Evolutionary conservation across 53 echinoderm and acorn worm species (phyloP).

Genomic region (Henricia sp.): DNA sequence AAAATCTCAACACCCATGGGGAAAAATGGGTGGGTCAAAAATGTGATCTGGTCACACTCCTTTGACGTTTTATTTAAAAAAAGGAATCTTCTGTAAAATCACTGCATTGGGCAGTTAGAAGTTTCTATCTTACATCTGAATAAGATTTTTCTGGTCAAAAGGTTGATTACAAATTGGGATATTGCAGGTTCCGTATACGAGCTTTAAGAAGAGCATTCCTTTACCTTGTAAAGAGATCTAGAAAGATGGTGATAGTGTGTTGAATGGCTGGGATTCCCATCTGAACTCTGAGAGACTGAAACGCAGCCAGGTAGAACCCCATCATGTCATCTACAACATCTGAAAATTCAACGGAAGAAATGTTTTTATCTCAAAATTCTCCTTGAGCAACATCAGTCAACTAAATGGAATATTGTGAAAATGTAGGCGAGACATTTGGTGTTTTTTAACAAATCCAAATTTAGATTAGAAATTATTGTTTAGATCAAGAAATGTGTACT

Average conservation of each 20-base stretch:
- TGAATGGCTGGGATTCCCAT: conserved; percentile 98
- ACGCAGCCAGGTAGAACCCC: conserved; percentile 94
- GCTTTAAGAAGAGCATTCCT: no score
- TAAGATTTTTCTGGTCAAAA: no score
- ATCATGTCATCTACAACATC: conserved; percentile 98
- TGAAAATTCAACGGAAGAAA: conserved; percentile 42
- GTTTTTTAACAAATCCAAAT: neutral
- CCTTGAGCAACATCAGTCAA: neutral
- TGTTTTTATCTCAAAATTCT: neutral
- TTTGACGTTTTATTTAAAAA: no score
- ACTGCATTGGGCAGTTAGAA: no score
- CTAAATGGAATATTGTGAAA: neutral
- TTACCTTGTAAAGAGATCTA: conserved; percentile 95
- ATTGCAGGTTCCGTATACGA: no score
- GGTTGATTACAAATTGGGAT: no score
- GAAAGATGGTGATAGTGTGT: conserved; percentile 90
- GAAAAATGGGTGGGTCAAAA: no score
- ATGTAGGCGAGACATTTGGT: no score
- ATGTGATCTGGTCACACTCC: no score
- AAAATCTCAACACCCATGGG: no score
- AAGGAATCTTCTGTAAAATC: no score
- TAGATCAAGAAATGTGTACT: neutral
- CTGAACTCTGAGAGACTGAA: conserved; percentile 95
- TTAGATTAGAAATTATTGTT: neutral
- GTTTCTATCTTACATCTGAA: no score